phyloP scores from a whole-genome alignment of 92 coral and sea anemone genomes.

The Bergia puertoricense region DNA sequence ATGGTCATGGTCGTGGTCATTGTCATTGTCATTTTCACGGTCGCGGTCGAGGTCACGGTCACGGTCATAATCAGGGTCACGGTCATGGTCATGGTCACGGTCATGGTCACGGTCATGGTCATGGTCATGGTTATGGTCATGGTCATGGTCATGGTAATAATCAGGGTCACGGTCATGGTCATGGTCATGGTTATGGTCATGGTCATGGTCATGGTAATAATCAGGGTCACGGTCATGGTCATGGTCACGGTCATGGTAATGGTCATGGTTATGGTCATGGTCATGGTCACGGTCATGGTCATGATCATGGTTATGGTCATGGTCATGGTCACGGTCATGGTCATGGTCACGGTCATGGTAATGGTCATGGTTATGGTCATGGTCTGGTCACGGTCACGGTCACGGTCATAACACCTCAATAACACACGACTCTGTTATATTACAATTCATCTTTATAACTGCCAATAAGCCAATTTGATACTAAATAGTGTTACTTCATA shows the following conservation, averaged over 20 bases:
- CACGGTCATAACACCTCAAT: no score
- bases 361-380: not conserved
- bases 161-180: no score
- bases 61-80: not conserved
- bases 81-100: not conserved
- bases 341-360: not conserved
- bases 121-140: not conserved
- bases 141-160: not conserved
- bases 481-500: constrained; percentile 2
- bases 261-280: not conserved
- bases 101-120: not conserved
- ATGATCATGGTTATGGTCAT: not conserved
- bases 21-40: no score
- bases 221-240: no score
- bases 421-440: no score
- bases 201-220: no score
- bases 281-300: not conserved
- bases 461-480: no score
- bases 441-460: no score
- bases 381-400: not conserved
- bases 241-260: no score
- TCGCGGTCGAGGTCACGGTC: not conserved
- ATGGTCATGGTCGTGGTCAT: not conserved
- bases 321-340: not conserved
- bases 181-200: no score